Evolutionary conservation across 2,888 invertebrate genomes (phyloP).

Genomic region (Epirrita christyi): DNA sequence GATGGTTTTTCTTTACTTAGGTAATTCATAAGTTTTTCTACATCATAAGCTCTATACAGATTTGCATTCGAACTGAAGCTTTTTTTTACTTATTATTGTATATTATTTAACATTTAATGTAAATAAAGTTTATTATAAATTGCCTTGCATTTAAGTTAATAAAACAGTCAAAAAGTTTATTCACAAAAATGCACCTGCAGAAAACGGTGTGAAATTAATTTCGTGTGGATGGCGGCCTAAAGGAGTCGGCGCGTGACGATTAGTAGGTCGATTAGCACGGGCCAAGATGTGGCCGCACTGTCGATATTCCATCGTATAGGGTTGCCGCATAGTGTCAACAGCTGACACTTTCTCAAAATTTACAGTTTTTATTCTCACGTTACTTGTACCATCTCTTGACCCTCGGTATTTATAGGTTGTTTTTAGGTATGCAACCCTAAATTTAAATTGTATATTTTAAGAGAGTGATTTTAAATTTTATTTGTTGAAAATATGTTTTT

Average conservation of each 20-base stretch:
- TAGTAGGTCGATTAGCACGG: constrained; percentile 77
- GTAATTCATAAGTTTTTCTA: neutral
- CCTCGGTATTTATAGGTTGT: too few species aligned
- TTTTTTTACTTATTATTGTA: too few species aligned
- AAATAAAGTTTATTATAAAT: constrained; percentile 1
- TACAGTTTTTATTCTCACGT: too few species aligned
- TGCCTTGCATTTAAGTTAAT: constrained; percentile 7
- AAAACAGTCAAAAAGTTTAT: neutral
- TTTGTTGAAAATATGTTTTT: too few species aligned
- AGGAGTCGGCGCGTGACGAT: constrained; percentile 49
- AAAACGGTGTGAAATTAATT: constrained; percentile 26
- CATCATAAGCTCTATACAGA: neutral
- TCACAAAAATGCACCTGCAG: constrained; percentile 19
- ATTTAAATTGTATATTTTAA: too few species aligned
- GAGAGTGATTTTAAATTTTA: too few species aligned
- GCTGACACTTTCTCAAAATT: neutral
- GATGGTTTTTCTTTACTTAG: neutral
- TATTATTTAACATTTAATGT: too few species aligned
- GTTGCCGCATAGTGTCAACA: constrained; percentile 5
- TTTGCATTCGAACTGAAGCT: neutral
- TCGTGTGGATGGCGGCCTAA: constrained; percentile 27
- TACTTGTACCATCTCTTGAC: too few species aligned
- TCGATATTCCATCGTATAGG: constrained; percentile 26
- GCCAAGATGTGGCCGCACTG: constrained; percentile 57
- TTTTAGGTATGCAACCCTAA: too few species aligned